Percentiles rank a stretch among this genome's conserved stretches.
These are phyloP conservation scores for Dolichallabes microphthalmus DNA, from an alignment of 2,113 vertebrate genomes.

Conservation along the genomic window DNA sequence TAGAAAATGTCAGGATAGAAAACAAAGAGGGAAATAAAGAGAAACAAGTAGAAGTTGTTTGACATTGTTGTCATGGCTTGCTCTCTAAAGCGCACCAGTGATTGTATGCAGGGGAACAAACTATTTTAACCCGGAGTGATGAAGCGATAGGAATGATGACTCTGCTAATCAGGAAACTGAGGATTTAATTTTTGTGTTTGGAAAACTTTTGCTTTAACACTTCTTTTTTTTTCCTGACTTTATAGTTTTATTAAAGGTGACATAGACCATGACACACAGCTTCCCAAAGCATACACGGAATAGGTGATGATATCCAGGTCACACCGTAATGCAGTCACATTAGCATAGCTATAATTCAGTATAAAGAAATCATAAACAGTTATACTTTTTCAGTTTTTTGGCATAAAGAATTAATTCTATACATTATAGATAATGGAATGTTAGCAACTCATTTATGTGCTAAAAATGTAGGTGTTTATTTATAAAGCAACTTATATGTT, in stretches of 20 bases:
- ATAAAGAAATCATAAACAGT: background rate
- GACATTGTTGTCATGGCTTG: slow-evolving; percentile 19
- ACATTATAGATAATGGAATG: background rate
- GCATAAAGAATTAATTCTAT: background rate
- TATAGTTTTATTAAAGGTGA: slow-evolving; percentile 26
- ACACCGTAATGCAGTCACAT: background rate
- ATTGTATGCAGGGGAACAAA: slow-evolving; percentile 10
- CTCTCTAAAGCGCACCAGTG: background rate
- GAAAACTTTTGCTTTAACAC: slow-evolving; percentile 16
- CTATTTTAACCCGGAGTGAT: background rate
- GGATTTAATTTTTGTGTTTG: slow-evolving; percentile 21
- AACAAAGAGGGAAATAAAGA: background rate
- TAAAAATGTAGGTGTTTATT: background rate
- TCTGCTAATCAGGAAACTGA: slow-evolving; percentile 6
- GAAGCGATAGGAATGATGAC: slow-evolving; percentile 12
- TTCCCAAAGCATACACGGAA: background rate
- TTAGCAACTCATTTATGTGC: background rate
- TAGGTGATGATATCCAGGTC: slow-evolving; percentile 25
- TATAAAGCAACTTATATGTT: background rate
- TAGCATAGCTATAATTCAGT: background rate
- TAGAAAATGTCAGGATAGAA: background rate
- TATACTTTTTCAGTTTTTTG: background rate
- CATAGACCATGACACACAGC: slow-evolving; percentile 23
- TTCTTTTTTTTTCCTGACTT: background rate
- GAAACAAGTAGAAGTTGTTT: slow-evolving; percentile 24